Evolutionary conservation across 2,888 invertebrate genomes (phyloP).

Genomic region (Halictus ligatus): DNA sequence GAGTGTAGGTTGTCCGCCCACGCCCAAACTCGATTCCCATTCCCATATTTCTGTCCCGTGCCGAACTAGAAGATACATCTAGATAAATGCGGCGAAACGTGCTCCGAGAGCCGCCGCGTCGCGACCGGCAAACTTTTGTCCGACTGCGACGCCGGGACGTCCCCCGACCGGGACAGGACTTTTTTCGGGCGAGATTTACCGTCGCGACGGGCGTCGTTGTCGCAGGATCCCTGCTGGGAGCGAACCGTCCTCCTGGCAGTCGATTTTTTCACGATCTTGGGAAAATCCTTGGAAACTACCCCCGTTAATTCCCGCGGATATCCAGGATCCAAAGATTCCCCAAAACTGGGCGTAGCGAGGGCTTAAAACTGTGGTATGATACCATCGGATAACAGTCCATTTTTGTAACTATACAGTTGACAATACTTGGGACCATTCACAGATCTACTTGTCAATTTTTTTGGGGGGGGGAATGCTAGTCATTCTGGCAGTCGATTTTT

Average conservation of each 20-base stretch:
- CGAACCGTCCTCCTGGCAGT: slow-evolving; percentile 16
- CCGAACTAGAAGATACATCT: slow-evolving; percentile 81
- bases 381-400: not conserved
- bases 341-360: not conserved
- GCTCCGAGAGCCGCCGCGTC: slow-evolving; percentile 64
- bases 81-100: slow-evolving; percentile 83
- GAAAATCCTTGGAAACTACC: not conserved
- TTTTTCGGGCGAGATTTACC: slow-evolving; percentile 58
- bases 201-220: slow-evolving; percentile 56
- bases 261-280: slow-evolving; percentile 1
- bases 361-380: no score
- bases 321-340: not conserved
- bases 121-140: slow-evolving; percentile 70
- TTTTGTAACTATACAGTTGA: not conserved
- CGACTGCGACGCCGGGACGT: slow-evolving; percentile 18
- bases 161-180: slow-evolving; percentile 41
- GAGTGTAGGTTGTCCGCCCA: slow-evolving; percentile 26
- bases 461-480: not conserved
- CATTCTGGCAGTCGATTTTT: slow-evolving; percentile 5
- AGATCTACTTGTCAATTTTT: no score
- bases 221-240: slow-evolving; percentile 11
- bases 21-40: slow-evolving; percentile 74
- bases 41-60: slow-evolving; percentile 78
- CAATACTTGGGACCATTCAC: not conserved
- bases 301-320: not conserved